These are phyloP conservation scores for Copidosoma floridanum DNA, from an alignment of 1,140 invertebrate genomes.

Conservation along the genomic window DNA sequence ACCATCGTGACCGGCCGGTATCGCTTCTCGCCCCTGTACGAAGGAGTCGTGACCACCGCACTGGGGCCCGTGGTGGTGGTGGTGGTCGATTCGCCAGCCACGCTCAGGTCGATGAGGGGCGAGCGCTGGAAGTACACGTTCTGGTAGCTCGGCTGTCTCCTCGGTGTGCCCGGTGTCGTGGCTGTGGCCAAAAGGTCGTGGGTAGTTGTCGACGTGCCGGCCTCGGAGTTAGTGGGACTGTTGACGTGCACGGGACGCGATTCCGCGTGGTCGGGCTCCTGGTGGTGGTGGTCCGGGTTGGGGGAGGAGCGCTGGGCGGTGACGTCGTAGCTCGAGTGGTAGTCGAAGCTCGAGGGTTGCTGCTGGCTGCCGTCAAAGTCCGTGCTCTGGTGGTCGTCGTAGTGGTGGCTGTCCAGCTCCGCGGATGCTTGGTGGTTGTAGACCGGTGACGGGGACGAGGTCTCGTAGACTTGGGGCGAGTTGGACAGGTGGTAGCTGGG, in stretches of 20 bases:
- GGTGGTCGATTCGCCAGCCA: not conserved
- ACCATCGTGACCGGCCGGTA: not conserved
- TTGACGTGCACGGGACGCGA: conserved; percentile 9
- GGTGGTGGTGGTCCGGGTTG: not conserved
- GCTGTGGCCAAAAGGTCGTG: not conserved
- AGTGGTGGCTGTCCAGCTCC: not conserved
- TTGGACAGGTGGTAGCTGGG: no score
- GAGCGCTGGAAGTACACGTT: conserved; percentile 16
- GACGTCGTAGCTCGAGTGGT: not conserved
- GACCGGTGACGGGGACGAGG: conserved; percentile 1
- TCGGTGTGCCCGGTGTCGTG: not conserved
- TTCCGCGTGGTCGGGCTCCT: conserved; percentile 4
- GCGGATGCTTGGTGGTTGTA: not conserved
- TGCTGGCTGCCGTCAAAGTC: not conserved
- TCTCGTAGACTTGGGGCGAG: no score
- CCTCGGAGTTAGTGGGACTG: not conserved
- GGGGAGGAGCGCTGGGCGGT: not conserved
- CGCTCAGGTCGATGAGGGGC: conserved; percentile 5
- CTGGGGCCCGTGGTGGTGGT: not conserved
- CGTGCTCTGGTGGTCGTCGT: not conserved
- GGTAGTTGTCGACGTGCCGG: not conserved
- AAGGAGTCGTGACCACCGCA: not conserved
- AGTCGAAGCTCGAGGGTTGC: not conserved
- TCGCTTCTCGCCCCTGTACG: not conserved
- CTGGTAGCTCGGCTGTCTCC: not conserved